Percentiles rank a stretch among this genome's conserved stretches.
These are phyloP conservation scores for Erythrocercus mccallii DNA, from an alignment of 2,113 vertebrate species.

Conservation along the genomic window DNA sequence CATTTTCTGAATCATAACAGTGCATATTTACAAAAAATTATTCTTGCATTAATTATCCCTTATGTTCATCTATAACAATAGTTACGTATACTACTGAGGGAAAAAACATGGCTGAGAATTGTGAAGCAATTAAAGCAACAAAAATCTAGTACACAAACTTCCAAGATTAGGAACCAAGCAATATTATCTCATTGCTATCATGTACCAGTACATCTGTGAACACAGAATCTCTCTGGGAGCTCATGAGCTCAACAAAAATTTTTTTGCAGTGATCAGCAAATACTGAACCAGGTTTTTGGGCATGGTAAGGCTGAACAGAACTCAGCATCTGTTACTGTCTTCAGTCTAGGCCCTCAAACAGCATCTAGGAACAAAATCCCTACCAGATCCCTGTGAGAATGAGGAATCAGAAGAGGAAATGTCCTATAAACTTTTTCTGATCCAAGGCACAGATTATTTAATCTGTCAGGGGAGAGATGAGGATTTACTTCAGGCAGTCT, in stretches of 20 bases:
- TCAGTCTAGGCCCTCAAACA: neutral
- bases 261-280: neutral
- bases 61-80: no score
- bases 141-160: neutral
- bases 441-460: neutral
- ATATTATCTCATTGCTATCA: rapidly evolving
- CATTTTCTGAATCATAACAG: no score
- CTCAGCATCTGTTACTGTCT: neutral
- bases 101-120: neutral
- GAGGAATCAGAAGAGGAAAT: neutral
- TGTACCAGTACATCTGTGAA: neutral
- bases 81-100: neutral
- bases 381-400: neutral
- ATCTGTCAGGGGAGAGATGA: neutral
- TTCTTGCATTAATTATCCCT: no score
- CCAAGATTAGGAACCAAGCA: neutral
- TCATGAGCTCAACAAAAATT: rapidly evolving
- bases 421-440: neutral
- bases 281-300: neutral
- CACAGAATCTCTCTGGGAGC: neutral
- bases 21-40: no score
- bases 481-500: neutral
- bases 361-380: neutral
- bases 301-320: neutral
- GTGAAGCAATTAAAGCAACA: neutral